Base-by-base conservation (phyloP, 37 sponge, comb jelly and placozoan genomes). In the Bolinopsis microptera region DNA sequence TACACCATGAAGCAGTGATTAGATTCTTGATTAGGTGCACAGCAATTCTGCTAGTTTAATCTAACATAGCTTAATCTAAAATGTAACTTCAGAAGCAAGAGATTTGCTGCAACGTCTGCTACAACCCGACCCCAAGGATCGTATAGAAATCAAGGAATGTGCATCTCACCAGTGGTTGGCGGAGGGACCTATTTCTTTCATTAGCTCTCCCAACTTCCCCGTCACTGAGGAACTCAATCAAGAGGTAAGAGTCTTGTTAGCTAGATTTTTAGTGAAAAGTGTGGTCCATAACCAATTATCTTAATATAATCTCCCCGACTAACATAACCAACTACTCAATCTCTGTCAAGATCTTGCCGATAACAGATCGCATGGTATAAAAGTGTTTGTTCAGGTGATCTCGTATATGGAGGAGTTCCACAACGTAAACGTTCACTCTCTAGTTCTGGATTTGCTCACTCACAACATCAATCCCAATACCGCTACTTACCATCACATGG, bases 61-160 rank as follows among this genome's bases (percentile, higher is more conserved):
- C n/a, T n/a, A n/a, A n/a, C n/a, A n/a, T n/a, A n/a, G n/a, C n/a
- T n/a, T n/a, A n/a, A n/a, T n/a, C n/a, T n/a, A n/a, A n/a, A n/a
- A n/a, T n/a, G n/a, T n/a, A 0, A 5, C 31, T 38, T 35, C 92
- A 95, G 95, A 26, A 23, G 93, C 94, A 2, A 70, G 35, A 23
- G 94, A 94, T 93, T 68, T 95, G 36, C n/a, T 95, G n/a, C 41
- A 36, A 35, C 28, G 38, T 32, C 69, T 95, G 37, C 95, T 95
- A 0, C 68, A 83, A 16, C 93, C 83, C 22, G 94, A 93, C 25
- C 94, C 94, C 38, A 32, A 69, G 27, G 69, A 95, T 31, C 36
- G 95, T 5, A 94, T 95, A 37, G 31, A 68, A 1, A 27, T 94
- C 18, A 33, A 61, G 67, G 93, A 94, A 26, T 76, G 76, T 61